Percentiles rank a stretch among this genome's conserved stretches.
Evolutionary conservation across 2,888 invertebrate species (phyloP).

Genomic region (Stenodema calcarata): DNA sequence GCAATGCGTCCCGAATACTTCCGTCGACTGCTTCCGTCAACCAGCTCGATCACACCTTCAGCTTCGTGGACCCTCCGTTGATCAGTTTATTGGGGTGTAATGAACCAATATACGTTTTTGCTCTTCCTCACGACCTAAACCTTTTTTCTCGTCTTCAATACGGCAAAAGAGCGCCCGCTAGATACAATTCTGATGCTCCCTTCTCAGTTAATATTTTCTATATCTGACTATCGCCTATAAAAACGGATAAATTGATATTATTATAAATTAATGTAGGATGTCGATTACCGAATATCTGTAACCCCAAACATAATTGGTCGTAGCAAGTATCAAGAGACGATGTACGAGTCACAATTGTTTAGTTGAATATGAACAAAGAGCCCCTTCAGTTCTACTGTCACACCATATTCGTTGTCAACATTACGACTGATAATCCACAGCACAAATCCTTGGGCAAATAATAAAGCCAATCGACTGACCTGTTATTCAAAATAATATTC

Average conservation of each 20-base stretch:
- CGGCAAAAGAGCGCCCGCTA: too few relatives aligned
- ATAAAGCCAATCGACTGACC: background rate
- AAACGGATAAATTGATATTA: too few relatives aligned
- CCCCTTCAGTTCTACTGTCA: background rate
- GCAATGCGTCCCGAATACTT: background rate
- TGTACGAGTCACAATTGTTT: too few relatives aligned
- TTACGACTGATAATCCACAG: background rate
- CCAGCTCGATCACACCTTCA: background rate
- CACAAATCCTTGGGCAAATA: background rate
- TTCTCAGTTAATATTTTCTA: too few relatives aligned
- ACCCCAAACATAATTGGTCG: too few relatives aligned
- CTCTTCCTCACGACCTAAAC: background rate
- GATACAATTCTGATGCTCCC: too few relatives aligned
- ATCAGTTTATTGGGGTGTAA: slow-evolving; percentile 47
- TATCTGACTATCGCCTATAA: too few relatives aligned
- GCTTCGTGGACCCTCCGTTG: background rate
- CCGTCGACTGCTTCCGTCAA: background rate
- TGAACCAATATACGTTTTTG: slow-evolving; percentile 36
- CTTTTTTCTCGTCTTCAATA: background rate
- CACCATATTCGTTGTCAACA: background rate
- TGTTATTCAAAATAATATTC: background rate
- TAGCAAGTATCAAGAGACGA: too few relatives aligned
- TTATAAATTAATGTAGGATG: too few relatives aligned
- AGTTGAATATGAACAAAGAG: background rate
- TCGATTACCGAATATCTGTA: too few relatives aligned